Base-by-base conservation (phyloP, 2,113 vertebrate species). In the Empidonax traillii region DNA sequence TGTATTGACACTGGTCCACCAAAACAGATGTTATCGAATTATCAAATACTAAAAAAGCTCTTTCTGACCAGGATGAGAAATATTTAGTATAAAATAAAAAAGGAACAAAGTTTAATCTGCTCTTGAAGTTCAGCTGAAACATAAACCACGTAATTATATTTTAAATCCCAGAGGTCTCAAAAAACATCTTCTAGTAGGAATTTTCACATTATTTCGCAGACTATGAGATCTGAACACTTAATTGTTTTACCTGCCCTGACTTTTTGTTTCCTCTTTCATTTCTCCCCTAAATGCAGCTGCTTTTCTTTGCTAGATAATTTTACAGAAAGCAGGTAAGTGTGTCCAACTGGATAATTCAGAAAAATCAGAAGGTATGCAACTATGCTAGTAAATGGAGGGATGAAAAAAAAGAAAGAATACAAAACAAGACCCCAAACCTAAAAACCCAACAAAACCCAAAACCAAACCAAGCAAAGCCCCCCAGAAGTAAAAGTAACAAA, bases 361-460 rank as follows among this genome's bases (percentile, higher is more conserved):
- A 85, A 72, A 82, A 23, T 35, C 5, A 65, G 83, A 89, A 73
- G 44, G 2, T 65, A 33, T 61, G 9, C 18, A 66, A 19, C 10
- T 56, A 14, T 41, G 19, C 9, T 46, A 44, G 30, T 65, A 82
- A 82, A 90, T 56, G 9, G 51, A 72, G 7, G 4, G 4, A 23
- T 51, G 5, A 2, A 22, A 51, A 41, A 19, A 27, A 74, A 18
- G 8, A 8, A 46, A 41, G 39, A 41, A 41, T 12, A 41, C 44
- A 27, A 4, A 7, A 21, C 21, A n/a, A 8, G 0, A 12, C 0
- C 19, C 55, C 3, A 52, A 61, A 69, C 4, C 3, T 61, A n/a
- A 4, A 20, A 39, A 69, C 39, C 8, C 0, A 2, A 1, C 3
- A 51, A 27, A 33, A 41, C 41, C 4, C 7, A 58, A n/a, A 79